Evolutionary conservation across 1,140 invertebrate species (phyloP), one percentile per base, ranked within the genome.

Genomic region (Trichonephila clavata): DNA sequence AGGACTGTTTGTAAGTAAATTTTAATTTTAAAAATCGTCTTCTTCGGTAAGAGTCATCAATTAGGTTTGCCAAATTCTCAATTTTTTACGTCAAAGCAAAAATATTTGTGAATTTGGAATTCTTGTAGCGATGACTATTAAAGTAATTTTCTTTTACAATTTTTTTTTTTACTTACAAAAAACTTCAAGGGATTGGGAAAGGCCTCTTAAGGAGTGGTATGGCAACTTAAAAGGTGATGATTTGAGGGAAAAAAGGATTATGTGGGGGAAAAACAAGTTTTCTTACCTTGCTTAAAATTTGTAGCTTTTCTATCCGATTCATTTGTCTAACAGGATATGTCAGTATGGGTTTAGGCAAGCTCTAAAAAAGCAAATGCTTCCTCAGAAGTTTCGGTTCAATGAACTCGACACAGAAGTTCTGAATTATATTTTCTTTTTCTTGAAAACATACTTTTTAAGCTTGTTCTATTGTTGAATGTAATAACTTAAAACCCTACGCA

Each of bases 351-450:
- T 86, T 18, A 27, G 27, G n/a, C n/a, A 63, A 24, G 84, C 24
- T 83, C 20, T 21, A 57, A 83, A 59, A 32, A 83, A 50, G 5
- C 50, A 57, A 5, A 7, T n/a, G 14, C 18, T 32, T 57, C 50
- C 21, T 63, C 8, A 57, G 20, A 86, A 43, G 57, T 61, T 86
- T 18, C 59, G 84, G 84, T 86, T 86, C 84, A 63, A 39, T 63
- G 84, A 86, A 86, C 84, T 86, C 27, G 7, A 59, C 13, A 24
- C 14, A 27, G 24, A n/a, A 57, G 60, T 13, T 68, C 8, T 65
- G 8, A 65, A 65, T 20, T 61, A 2, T 65, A n/a, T n/a, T 21
- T 65, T 65, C 21, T 24, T 32, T 5, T 20, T 39, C 27, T 43
- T 81, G 10, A 43, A 81, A 43, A 16, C 16, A 50, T 50, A 50